A percentile compares a stretch with the other conserved stretches of the same genome.
phyloP scores from a whole-genome alignment of 2,888 invertebrate species.

The Thera obeliscata region DNA sequence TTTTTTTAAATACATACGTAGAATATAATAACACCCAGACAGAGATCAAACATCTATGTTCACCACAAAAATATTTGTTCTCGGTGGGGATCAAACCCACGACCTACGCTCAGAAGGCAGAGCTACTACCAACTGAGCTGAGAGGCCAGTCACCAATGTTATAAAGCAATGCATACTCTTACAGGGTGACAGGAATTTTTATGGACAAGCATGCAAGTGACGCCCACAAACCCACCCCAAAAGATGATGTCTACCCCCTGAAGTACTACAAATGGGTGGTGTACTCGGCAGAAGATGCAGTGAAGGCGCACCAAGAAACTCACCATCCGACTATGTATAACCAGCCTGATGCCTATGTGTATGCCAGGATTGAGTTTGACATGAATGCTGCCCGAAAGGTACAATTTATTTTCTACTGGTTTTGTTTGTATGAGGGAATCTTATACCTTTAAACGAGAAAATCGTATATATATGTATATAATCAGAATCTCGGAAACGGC shows the following conservation, averaged over 20 bases:
- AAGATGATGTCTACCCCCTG: conserved; percentile 82
- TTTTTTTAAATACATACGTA: too few relatives aligned
- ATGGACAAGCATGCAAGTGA: conserved; percentile 86
- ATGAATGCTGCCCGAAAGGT: conserved; percentile 90
- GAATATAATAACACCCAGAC: too few relatives aligned
- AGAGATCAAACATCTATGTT: too few relatives aligned
- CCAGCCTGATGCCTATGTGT: conserved; percentile 88
- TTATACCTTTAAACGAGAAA: too few relatives aligned
- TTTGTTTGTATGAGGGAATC: too few relatives aligned
- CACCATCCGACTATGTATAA: conserved; percentile 94
- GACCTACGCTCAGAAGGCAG: too few relatives aligned
- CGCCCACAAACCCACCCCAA: conserved; percentile 72
- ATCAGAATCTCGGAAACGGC: too few relatives aligned
- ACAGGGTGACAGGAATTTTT: conserved; percentile 58
- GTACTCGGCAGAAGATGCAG: conserved; percentile 90
- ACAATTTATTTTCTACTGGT: conserved; percentile 8
- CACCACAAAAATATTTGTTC: too few relatives aligned
- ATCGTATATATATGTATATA: too few relatives aligned
- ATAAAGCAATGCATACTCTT: not conserved
- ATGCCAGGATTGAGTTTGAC: conserved; percentile 90
- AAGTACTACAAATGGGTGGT: conserved; percentile 86
- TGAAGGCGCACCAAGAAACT: conserved; percentile 90
- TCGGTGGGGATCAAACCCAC: too few relatives aligned
- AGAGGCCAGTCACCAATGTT: not conserved
- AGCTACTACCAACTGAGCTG: too few relatives aligned